Percentiles rank a stretch among this genome's conserved stretches.
Evolutionary conservation across 2,113 vertebrate genomes (phyloP).

Genomic region (Riparia riparia): DNA sequence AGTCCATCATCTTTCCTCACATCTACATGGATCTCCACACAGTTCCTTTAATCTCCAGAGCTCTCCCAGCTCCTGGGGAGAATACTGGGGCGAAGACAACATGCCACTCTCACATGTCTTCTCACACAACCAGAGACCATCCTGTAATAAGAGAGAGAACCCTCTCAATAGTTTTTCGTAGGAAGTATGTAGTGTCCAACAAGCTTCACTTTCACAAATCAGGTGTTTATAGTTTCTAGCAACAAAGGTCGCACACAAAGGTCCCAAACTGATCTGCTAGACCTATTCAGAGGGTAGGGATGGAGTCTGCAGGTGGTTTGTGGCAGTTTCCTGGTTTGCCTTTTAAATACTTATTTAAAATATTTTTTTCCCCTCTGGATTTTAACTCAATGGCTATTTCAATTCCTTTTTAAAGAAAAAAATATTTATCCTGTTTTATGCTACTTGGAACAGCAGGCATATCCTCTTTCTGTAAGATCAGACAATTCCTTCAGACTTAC

Average conservation of each 20-base stretch:
- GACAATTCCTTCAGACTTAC: conserved; percentile 4
- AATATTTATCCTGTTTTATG: background rate
- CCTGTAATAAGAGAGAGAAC: conserved; percentile 75
- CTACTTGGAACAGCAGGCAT: background rate
- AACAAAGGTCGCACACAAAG: background rate
- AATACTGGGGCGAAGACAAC: conserved; percentile 95
- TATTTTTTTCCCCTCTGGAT: background rate
- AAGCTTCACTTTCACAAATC: background rate
- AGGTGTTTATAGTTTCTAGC: background rate
- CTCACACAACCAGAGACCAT: conserved; percentile 93
- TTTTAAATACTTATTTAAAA: background rate
- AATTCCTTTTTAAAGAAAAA: background rate
- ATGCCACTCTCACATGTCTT: conserved; percentile 91
- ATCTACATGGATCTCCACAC: conserved; percentile 91
- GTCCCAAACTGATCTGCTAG: background rate
- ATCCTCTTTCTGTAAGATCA: background rate
- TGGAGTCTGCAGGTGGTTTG: background rate
- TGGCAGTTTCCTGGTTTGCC: background rate
- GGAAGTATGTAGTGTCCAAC: background rate
- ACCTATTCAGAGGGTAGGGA: background rate
- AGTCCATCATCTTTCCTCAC: conserved; percentile 70
- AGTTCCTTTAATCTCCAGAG: conserved; percentile 87
- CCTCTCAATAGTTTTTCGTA: background rate
- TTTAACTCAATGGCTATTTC: background rate
- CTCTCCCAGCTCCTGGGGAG: conserved; percentile 81